Percentiles rank a stretch among this genome's conserved stretches.
phyloP scores from a whole-genome alignment of 2,888 invertebrate species.

The Drosophila cracens region DNA sequence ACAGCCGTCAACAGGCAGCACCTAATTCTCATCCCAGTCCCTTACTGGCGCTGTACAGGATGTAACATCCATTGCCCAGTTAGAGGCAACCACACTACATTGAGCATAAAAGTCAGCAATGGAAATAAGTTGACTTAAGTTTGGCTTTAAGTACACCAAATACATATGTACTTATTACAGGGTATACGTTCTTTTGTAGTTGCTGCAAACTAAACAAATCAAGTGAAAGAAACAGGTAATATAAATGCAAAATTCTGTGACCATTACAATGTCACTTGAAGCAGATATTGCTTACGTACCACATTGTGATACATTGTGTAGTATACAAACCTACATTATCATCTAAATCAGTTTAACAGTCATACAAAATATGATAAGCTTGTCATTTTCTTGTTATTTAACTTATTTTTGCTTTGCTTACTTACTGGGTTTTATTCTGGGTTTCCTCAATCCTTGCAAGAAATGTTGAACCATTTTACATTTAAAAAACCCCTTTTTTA shows the following conservation, averaged over 20 bases:
- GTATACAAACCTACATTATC: too few species aligned
- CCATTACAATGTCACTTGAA: too few species aligned
- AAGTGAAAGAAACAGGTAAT: not conserved
- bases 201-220: not conserved
- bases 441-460: not conserved
- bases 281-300: too few species aligned
- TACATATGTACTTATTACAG: constrained; percentile 33
- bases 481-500: not conserved
- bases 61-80: constrained; percentile 23
- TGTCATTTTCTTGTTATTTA: not conserved
- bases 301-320: not conserved
- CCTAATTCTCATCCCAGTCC: not conserved
- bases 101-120: constrained; percentile 57
- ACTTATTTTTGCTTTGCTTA: not conserved
- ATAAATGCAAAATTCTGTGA: not conserved
- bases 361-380: not conserved
- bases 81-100: constrained; percentile 42
- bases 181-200: constrained; percentile 38
- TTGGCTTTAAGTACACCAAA: constrained; percentile 53
- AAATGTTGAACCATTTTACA: not conserved
- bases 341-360: not conserved
- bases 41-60: not conserved
- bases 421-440: not conserved
- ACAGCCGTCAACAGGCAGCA: constrained; percentile 65
- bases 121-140: constrained; percentile 25